Percentiles rank a stretch among this genome's conserved stretches.
Conservation (phyloP, 2,888 invertebrate genomes). For the Nasonia oneida region DNA sequence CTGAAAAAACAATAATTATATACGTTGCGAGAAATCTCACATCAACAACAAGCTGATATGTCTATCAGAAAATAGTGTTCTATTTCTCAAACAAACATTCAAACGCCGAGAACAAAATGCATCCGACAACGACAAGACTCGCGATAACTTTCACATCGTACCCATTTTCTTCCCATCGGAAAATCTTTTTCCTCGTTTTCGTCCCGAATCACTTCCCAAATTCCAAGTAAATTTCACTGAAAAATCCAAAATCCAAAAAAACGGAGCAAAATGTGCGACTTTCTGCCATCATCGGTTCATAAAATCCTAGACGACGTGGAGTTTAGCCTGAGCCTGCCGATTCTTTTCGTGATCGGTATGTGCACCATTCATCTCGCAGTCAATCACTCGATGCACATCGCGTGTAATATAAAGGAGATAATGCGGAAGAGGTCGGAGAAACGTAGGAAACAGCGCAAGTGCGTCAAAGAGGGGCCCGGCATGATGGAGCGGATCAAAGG, state of each 20-base stretch:
- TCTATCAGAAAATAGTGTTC: not conserved
- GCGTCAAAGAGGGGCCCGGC: not conserved
- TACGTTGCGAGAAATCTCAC: no score
- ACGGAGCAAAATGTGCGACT: conserved; percentile 61
- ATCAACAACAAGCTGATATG: no score
- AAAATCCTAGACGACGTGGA: conserved; percentile 72
- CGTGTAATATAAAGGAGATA: conserved; percentile 18
- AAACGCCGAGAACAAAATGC: not conserved
- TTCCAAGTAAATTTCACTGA: not conserved
- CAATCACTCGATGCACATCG: conserved; percentile 64
- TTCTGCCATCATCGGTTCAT: conserved; percentile 71
- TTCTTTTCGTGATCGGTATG: conserved; percentile 71
- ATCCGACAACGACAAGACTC: not conserved
- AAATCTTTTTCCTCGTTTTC: not conserved
- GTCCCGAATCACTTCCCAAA: not conserved
- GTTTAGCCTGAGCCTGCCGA: conserved; percentile 71
- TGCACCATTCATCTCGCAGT: conserved; percentile 74
- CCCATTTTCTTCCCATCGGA: not conserved
- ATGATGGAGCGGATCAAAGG: conserved; percentile 25
- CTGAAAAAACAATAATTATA: not conserved
- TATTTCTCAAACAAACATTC: not conserved
- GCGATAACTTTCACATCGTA: not conserved
- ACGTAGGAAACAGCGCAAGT: not conserved
- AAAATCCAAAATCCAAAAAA: not conserved
- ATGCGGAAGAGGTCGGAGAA: not conserved